phyloP scores from a whole-genome alignment of 2,888 invertebrate genomes.

The Idaea dimidiata region DNA sequence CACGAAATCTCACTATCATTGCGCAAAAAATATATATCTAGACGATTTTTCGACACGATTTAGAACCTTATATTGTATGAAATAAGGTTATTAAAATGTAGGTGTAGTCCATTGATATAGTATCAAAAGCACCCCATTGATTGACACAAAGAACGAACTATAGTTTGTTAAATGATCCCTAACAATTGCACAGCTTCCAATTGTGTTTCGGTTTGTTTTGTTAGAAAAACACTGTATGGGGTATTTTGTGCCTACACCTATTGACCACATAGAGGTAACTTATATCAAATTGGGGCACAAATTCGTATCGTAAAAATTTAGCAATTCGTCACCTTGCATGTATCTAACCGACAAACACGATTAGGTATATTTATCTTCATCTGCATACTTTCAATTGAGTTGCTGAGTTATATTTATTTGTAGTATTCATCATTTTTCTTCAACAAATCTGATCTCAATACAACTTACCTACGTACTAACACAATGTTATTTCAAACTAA shows the following conservation, averaged over 20 bases:
- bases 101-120: constrained; percentile 62
- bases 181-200: constrained; percentile 61
- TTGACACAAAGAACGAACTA: constrained; percentile 63
- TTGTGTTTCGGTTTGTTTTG: constrained; percentile 46
- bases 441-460: no score
- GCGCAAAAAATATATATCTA: constrained; percentile 66
- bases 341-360: no score
- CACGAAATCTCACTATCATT: constrained; percentile 76
- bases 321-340: background rate
- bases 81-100: constrained; percentile 22
- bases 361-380: no score
- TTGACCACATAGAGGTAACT: constrained; percentile 13
- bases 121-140: constrained; percentile 76
- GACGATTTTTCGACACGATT: constrained; percentile 17
- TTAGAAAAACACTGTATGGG: constrained; percentile 29
- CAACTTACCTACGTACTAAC: no score
- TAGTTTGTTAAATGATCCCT: constrained; percentile 70
- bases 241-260: constrained; percentile 10
- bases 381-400: no score
- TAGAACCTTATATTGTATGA: constrained; percentile 30
- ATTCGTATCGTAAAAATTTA: background rate
- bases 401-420: no score
- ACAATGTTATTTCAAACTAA: no score
- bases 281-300: background rate
- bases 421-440: no score